A percentile compares a stretch with the other conserved stretches of the same genome.
These are phyloP conservation scores for Halocynthia roretzi DNA, from an alignment of 23 tunicate species.

Conservation along the genomic window DNA sequence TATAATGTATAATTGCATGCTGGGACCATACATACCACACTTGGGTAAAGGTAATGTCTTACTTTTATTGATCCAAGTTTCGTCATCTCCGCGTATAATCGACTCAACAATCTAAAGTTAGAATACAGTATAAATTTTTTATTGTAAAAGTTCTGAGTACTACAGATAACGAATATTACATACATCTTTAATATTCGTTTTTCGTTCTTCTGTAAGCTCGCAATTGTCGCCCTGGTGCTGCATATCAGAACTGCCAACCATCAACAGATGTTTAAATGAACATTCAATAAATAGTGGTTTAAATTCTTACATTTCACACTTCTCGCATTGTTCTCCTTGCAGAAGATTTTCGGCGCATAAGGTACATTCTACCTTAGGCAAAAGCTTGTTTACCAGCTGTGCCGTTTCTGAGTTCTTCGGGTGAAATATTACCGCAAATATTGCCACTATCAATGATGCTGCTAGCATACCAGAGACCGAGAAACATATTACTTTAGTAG, in stretches of 20 bases:
- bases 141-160: too few species aligned
- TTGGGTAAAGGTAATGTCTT: too few species aligned
- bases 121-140: too few species aligned
- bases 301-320: background rate
- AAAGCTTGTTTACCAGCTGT: background rate
- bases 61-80: too few species aligned
- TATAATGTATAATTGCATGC: too few species aligned
- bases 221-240: background rate
- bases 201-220: background rate
- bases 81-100: too few species aligned
- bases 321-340: constrained; percentile 2
- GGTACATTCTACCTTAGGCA: background rate
- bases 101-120: too few species aligned
- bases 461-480: background rate
- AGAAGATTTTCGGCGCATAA: background rate
- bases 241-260: background rate
- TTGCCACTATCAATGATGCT: background rate
- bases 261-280: background rate
- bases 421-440: background rate
- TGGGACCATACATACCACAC: too few species aligned
- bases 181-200: background rate
- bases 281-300: background rate
- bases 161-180: too few species aligned
- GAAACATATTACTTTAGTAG: background rate
- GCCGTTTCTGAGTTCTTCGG: constrained; percentile 5